phyloP scores from a whole-genome alignment of 1,140 invertebrate species.

The Pseudachorutes palmiensis region DNA sequence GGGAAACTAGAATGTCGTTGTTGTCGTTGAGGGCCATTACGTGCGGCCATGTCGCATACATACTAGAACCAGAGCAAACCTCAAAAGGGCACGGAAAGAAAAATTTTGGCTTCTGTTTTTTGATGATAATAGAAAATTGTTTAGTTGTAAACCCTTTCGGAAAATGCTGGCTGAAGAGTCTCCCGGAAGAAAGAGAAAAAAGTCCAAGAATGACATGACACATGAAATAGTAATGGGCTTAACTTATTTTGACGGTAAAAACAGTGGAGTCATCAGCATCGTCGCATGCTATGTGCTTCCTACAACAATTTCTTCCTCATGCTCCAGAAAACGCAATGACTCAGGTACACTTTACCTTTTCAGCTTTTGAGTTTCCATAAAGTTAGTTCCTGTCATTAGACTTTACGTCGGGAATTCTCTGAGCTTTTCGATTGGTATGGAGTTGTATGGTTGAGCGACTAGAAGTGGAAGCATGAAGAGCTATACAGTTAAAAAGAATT shows the following conservation, averaged over 20 bases:
- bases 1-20: constrained; percentile 20
- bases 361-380: no score
- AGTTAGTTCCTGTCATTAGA: not conserved
- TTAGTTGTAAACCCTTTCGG: not conserved
- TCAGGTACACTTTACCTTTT: not conserved
- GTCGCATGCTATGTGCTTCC: not conserved
- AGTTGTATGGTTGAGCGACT: not conserved
- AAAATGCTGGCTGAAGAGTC: not conserved
- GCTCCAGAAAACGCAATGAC: not conserved
- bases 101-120: not conserved
- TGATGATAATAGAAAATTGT: not conserved
- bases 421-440: not conserved
- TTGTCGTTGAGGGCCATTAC: constrained; percentile 34
- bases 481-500: not conserved
- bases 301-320: not conserved
- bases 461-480: not conserved
- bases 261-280: not conserved
- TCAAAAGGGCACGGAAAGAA: not conserved
- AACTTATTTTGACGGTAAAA: not conserved
- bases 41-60: constrained; percentile 9
- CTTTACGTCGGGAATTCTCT: not conserved
- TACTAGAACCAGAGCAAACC: no score
- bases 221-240: constrained; percentile 5
- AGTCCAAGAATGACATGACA: not conserved
- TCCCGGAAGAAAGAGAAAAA: not conserved